Evolutionary conservation across 92 coral and sea anemone genomes (phyloP), one percentile per base, ranked within the genome.

Genomic region (Phenganax subtilis): DNA sequence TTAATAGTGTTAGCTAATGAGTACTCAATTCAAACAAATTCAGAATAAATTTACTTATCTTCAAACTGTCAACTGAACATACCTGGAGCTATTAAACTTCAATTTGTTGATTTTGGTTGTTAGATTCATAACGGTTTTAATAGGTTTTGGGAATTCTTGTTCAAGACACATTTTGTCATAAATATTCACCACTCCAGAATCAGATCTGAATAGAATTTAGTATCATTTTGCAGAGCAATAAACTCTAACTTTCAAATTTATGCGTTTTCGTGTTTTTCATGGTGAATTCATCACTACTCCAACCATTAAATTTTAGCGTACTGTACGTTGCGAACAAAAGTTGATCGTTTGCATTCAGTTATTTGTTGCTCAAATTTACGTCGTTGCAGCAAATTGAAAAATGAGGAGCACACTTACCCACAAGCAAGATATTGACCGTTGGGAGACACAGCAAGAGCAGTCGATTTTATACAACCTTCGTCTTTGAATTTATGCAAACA

Each of bases 401-500:
- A 37, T 1, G 47, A 5, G 47, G 3, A 37, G 47, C 47, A 28
- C 73, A 88, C 96, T 16, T 75, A 96, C 99, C 99, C 99, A 80
- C 99, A 96, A 17, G 97, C 96, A 20, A 96, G 65, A 82, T 96
- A 96, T 55, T 81, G 91, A 69, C 97, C 91, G 85, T 96, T 90
- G 60, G 81, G 85, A 9, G 99, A 96, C 17, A 89, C 91, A 84
- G 91, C 88, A 54, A 96, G 82, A 10, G 99, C 64, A 14, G 99
- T 96, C 11, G 96, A 82, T 64, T 71, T 84, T 51, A 96, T 83
- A 78, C 97, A 96, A 7, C 99, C 99, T 58, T 96, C 97, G 72
- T 96, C 99, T 55, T 86, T 86, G 72, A 96, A 96, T 87, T 96
- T 96, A 81, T 96, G 99, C 54, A 96, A 84, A 86, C 99, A 96